Base-by-base conservation (phyloP, 2,113 vertebrate genomes). In the Mellivora capensis region DNA sequence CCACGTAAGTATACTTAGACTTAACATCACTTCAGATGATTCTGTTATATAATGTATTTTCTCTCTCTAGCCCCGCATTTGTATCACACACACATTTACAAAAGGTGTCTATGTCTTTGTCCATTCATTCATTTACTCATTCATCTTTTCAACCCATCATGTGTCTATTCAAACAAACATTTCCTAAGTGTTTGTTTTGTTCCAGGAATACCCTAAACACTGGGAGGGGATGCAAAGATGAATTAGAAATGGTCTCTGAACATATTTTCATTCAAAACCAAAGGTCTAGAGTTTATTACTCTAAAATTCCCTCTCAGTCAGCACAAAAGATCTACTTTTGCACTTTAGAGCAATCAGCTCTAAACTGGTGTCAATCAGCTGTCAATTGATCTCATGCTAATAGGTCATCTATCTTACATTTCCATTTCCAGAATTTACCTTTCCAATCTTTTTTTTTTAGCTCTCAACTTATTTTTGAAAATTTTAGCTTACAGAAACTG, bases 391-490 rank as follows among this genome's bases (percentile, higher is more conserved):
- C 12, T 74, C 86, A n/a, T 54, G 39, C 18, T 88, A 67, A 62
- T 92, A 91, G 37, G 7, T 82, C 71, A 85, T 82, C 37, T 42
- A 67, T 34, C 74, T 93, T 67, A 85, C 11, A 93, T 72, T 94
- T 90, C n/a, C 71, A 80, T 76, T 95, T 94, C 64, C 7, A 91
- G 64, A 82, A 87, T 89, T 95, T 72, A 52, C 90, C 79, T 91
- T 88, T 76, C 12, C 20, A 31, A 15, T 85, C 54, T 47, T 93
- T 93, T 61, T 59, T 52, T 27, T 61, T 61, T 61, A 61, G 59
- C 25, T 27, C 59, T 61, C 59, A 59, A 59, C 57, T 59, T 59
- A 61, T 61, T 61, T 25, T 61, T 61, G 4, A 61, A 27, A 61
- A 12, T 61, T 61, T 61, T 61, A 61, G 25, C 25, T 27, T 61